A percentile compares a stretch with the other conserved stretches of the same genome.
These are phyloP conservation scores for Virgularia gustaviana DNA, from an alignment of 92 coral and sea anemone genomes.

Conservation along the genomic window DNA sequence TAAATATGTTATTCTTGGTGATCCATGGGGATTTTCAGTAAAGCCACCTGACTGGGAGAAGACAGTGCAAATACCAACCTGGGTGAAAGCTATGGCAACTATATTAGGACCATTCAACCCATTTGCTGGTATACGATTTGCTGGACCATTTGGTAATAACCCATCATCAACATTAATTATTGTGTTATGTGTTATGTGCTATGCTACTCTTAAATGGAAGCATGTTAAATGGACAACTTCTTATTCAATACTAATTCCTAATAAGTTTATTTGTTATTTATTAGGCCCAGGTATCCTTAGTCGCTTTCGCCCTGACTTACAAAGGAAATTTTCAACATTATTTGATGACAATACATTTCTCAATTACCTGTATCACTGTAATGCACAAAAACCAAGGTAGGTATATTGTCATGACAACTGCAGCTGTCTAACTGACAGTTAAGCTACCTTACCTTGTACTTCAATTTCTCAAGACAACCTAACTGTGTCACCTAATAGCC, in stretches of 20 bases:
- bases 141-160: constrained; percentile 99
- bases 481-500: too few species aligned
- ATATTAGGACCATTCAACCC: constrained; percentile 78
- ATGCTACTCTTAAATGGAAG: too few species aligned
- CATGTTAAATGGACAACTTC: not conserved
- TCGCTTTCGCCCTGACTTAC: constrained; percentile 89
- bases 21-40: constrained; percentile 94
- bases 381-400: constrained; percentile 96
- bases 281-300: constrained; percentile 82
- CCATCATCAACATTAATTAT: too few species aligned
- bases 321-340: constrained; percentile 63
- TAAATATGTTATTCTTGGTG: constrained; percentile 76
- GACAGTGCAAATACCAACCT: constrained; percentile 59
- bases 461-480: too few species aligned
- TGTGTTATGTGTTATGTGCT: too few species aligned
- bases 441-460: too few species aligned
- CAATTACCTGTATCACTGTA: constrained; percentile 93
- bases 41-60: constrained; percentile 74
- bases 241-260: not conserved
- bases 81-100: constrained; percentile 75
- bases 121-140: constrained; percentile 82
- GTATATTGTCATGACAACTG: too few species aligned
- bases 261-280: not conserved
- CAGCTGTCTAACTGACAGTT: too few species aligned
- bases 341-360: constrained; percentile 72